phyloP scores from a whole-genome alignment of 2,797 vertebrate species.

The Hylomyscus alleni region DNA sequence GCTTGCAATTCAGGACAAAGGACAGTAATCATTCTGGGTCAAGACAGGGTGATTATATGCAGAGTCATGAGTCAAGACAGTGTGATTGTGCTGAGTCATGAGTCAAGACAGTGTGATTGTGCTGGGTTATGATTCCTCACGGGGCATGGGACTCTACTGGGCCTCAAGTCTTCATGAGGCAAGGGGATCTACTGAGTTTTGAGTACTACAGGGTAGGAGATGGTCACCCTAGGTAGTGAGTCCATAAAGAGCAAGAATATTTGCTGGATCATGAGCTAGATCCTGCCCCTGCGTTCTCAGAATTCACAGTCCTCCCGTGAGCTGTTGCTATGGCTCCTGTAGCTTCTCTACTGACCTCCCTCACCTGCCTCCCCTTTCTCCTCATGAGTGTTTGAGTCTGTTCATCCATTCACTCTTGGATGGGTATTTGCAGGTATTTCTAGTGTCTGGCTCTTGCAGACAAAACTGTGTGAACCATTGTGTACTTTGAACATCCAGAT shows the following conservation, averaged over 20 bases:
- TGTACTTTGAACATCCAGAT: background rate
- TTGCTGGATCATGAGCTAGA: background rate
- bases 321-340: too few species aligned
- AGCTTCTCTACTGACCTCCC: background rate
- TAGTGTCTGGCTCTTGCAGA: background rate
- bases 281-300: background rate
- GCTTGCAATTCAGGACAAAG: background rate
- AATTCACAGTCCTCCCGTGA: background rate
- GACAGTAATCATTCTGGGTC: background rate
- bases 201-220: background rate
- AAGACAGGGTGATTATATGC: background rate
- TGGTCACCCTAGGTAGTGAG: background rate
- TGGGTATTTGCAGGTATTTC: background rate
- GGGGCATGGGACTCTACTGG: too few species aligned
- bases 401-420: background rate
- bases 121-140: background rate
- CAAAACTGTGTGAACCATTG: background rate
- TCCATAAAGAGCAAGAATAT: background rate
- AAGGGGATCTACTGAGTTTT: background rate
- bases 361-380: background rate
- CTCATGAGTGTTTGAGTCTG: background rate
- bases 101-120: background rate
- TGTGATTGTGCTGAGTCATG: background rate
- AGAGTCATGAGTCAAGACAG: background rate
- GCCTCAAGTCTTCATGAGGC: background rate